Evolutionary conservation across 2,797 vertebrate genomes (phyloP), one percentile per base, ranked within the genome.

Genomic region (Dallia pectoralis): DNA sequence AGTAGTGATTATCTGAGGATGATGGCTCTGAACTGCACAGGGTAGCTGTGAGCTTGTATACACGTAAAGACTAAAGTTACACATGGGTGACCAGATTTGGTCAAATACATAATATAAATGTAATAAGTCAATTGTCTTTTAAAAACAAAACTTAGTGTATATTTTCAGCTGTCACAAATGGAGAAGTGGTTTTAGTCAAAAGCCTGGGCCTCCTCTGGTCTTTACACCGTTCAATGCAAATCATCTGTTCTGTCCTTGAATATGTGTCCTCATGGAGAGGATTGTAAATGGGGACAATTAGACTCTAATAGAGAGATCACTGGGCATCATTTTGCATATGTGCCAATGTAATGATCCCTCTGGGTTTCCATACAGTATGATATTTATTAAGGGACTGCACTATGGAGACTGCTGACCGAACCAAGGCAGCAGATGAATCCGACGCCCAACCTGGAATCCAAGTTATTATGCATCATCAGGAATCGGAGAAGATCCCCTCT

Each of bases 141-240:
- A 36, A 36, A 7, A 40, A 40, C 36, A 40, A 40, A 40, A 40
- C 36, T 9, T 40, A 40, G 36, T 40, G 36, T 36, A 36, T 36
- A 36, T 36, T 36, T 36, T 36, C 33, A 36, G 9, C 6, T 40
- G 36, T 9, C 81, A 72, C 80, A 80, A 63, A 79, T 70, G 77
- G 53, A 64, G 69, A 70, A 63, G 68, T 22, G 61, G 61, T 66
- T 22, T n/a, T n/a, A n/a, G n/a, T 27, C 3, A 56, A 68, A 74
- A 72, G 77, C 49, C 65, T 61, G 66, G 68, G 68, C 51, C 25
- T 4, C 48, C 68, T 53, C 59, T 70, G 69, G 30, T 25, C 22
- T 5, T 70, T 32, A n/a, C 19, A 19, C 5, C 15, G 53, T 66
- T 66, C 19, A 32, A 70, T 59, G 56, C 5, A 70, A 70, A 59